Evolutionary conservation across 2,888 invertebrate genomes (phyloP).

Genomic region (Azorinus chamasolen): DNA sequence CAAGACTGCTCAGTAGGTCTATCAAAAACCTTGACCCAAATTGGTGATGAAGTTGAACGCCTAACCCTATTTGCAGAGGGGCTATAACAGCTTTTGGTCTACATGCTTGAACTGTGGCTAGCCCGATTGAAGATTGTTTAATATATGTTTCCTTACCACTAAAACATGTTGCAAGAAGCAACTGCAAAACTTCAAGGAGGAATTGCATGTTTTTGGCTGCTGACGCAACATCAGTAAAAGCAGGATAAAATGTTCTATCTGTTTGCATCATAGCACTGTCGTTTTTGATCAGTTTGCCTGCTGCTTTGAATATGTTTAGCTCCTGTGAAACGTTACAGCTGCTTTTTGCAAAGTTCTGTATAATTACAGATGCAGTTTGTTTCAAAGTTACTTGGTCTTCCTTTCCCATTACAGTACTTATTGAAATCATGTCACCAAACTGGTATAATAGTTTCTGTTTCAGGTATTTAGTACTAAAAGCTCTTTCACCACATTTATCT

Average conservation of each 20-base stretch:
- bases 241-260: conserved; percentile 27
- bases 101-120: conserved; percentile 66
- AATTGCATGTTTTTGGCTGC: conserved; percentile 7
- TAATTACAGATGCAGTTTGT: conserved; percentile 38
- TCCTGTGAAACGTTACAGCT: conserved; percentile 15
- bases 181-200: conserved; percentile 17
- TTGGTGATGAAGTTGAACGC: conserved; percentile 68
- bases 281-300: conserved; percentile 66
- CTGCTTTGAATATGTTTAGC: conserved; percentile 53
- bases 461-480: conserved; percentile 45
- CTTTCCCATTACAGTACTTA: conserved; percentile 49
- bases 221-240: conserved; percentile 9
- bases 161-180: conserved; percentile 39
- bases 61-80: conserved; percentile 68
- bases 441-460: conserved; percentile 51
- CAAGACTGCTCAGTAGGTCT: conserved; percentile 63
- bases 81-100: conserved; percentile 60
- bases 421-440: conserved; percentile 59
- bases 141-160: conserved; percentile 22
- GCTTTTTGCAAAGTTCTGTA: conserved; percentile 44
- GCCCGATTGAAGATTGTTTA: conserved; percentile 65
- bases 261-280: conserved; percentile 56
- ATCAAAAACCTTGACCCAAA: conserved; percentile 67
- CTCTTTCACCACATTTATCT: conserved; percentile 22
- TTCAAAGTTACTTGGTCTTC: conserved; percentile 57